Conservation (phyloP, 1,140 invertebrate genomes). For the Centruroides sculpturatus region DNA sequence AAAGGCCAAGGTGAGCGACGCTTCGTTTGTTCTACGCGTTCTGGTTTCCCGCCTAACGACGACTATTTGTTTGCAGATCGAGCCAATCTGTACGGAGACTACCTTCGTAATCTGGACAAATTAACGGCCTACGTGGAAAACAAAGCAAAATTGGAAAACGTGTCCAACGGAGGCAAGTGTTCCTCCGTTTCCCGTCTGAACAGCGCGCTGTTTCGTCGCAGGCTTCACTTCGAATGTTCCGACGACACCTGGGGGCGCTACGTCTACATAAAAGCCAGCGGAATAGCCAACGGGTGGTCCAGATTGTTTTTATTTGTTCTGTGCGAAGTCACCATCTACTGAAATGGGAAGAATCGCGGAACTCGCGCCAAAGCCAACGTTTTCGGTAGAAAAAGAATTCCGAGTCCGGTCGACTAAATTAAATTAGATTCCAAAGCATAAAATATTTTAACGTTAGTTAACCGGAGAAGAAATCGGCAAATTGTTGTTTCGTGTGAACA, state of each 20-base stretch:
- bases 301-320: conserved; percentile 37
- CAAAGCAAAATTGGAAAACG: conserved; percentile 26
- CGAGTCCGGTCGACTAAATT: too few relatives aligned
- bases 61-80: conserved; percentile 23
- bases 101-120: conserved; percentile 38
- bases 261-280: conserved; percentile 38
- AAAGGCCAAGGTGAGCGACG: conserved; percentile 31
- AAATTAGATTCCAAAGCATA: too few relatives aligned
- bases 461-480: too few relatives aligned
- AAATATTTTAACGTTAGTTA: too few relatives aligned
- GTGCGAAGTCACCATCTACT: conserved; percentile 41
- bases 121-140: conserved; percentile 39
- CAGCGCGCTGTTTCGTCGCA: conserved; percentile 35
- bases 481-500: too few relatives aligned
- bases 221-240: conserved; percentile 36
- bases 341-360: neutral
- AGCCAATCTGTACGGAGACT: conserved; percentile 31
- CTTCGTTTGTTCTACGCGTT: too few relatives aligned
- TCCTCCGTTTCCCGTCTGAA: conserved; percentile 36
- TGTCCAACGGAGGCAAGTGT: conserved; percentile 30
- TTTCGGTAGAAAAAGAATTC: too few relatives aligned
- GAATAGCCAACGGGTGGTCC: conserved; percentile 34
- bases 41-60: too few relatives aligned
- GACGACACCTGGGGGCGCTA: conserved; percentile 35
- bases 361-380: too few relatives aligned